phyloP scores from a whole-genome alignment of 2,797 vertebrate genomes.

The Sorex maritimensis region DNA sequence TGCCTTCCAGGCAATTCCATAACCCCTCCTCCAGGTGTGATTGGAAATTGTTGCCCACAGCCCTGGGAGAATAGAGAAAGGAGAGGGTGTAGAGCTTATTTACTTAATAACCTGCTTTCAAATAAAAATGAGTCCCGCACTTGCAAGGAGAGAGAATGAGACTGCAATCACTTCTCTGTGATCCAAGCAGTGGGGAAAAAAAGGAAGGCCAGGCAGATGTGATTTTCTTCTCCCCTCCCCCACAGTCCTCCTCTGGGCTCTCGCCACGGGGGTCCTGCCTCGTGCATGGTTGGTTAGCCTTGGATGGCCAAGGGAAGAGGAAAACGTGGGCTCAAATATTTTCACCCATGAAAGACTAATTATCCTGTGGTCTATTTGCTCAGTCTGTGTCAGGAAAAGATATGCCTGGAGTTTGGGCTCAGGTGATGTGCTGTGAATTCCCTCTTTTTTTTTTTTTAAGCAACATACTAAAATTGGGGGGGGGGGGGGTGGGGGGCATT shows the following conservation, averaged over 20 bases:
- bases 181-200: conserved; percentile 23
- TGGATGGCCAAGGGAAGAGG: not conserved
- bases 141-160: conserved; percentile 42
- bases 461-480: not conserved
- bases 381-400: not conserved
- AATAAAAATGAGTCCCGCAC: conserved; percentile 48
- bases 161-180: conserved; percentile 58
- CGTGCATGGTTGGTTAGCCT: not conserved
- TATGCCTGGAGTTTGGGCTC: not conserved
- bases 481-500: not conserved
- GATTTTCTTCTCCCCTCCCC: conserved; percentile 3
- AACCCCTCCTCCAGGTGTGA: conserved; percentile 21
- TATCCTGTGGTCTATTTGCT: not conserved
- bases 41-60: conserved; percentile 62
- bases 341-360: not conserved
- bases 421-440: not conserved
- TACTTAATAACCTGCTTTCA: conserved; percentile 78
- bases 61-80: not conserved
- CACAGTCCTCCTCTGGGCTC: conserved; percentile 14
- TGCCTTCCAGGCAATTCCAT: conserved; percentile 65
- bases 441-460: not conserved
- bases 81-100: conserved; percentile 35
- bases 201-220: not conserved
- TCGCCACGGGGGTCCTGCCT: not conserved
- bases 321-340: not conserved